Percentiles rank a stretch among this genome's conserved stretches.
phyloP scores from a whole-genome alignment of 1,140 invertebrate species.

The Ceratina japonica region DNA sequence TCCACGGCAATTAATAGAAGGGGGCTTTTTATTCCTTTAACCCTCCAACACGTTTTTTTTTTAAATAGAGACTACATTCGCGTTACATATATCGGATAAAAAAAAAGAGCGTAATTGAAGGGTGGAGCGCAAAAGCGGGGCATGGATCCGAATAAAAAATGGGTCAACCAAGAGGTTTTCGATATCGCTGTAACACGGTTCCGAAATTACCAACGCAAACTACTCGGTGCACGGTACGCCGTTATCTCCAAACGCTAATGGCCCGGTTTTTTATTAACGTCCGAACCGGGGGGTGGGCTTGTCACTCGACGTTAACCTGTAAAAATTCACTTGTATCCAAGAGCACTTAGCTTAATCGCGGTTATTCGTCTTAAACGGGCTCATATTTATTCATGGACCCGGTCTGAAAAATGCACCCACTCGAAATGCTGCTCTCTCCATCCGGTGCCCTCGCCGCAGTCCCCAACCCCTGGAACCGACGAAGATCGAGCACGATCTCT shows the following conservation, averaged over 20 bases:
- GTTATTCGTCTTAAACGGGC: conserved; percentile 25
- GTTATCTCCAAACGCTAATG: conserved; percentile 25
- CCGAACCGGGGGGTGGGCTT: background rate
- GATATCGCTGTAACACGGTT: conserved; percentile 2
- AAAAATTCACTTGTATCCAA: conserved; percentile 39
- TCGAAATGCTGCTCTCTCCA: background rate
- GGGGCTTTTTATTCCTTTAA: background rate
- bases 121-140: no score
- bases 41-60: no score
- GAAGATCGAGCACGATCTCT: conserved; percentile 11
- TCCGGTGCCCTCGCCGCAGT: background rate
- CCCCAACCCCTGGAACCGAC: background rate
- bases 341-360: conserved; percentile 42
- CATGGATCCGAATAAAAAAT: background rate
- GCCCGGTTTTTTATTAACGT: background rate
- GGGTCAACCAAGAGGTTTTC: background rate
- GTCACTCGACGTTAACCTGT: conserved; percentile 31
- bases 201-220: conserved; percentile 38
- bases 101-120: background rate
- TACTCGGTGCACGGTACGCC: background rate
- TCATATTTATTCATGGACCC: conserved; percentile 39
- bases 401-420: conserved; percentile 22
- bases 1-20: background rate
- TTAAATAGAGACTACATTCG: no score
- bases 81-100: no score